Evolutionary conservation across 2,113 vertebrate genomes (phyloP).

Genomic region (Picathartes gymnocephalus): DNA sequence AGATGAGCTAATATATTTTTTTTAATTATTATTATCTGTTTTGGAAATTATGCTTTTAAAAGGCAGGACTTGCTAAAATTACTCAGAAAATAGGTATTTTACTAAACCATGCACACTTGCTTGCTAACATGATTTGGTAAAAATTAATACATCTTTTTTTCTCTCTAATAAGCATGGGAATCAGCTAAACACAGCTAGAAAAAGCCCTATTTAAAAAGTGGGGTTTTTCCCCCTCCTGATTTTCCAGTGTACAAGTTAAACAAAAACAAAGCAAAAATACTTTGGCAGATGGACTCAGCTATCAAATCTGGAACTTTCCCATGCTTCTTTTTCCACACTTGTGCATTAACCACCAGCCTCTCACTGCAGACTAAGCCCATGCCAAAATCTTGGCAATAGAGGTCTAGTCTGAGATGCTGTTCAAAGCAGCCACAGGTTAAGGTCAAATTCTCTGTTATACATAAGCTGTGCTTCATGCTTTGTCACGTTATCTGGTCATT

Average conservation of each 20-base stretch:
- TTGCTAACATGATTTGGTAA: not conserved
- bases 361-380: not conserved
- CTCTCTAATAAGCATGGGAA: not conserved
- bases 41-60: not conserved
- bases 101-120: not conserved
- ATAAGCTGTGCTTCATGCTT: not conserved
- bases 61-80: not conserved
- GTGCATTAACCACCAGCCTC: not conserved
- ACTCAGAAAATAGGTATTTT: not conserved
- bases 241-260: not conserved
- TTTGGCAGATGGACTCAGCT: not conserved
- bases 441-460: not conserved
- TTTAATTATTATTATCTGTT: not conserved
- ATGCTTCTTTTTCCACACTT: not conserved
- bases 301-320: not conserved
- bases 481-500: not conserved
- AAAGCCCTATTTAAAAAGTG: not conserved
- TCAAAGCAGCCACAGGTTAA: not conserved
- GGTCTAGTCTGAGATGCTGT: not conserved
- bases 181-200: not conserved
- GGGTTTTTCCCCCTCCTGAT: rapidly evolving
- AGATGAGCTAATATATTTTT: not conserved
- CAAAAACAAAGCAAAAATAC: not conserved
- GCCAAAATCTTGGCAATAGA: not conserved
- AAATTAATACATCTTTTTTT: not conserved